phyloP scores from a whole-genome alignment of 2,888 invertebrate species.

The Sinotaia quadrata region DNA sequence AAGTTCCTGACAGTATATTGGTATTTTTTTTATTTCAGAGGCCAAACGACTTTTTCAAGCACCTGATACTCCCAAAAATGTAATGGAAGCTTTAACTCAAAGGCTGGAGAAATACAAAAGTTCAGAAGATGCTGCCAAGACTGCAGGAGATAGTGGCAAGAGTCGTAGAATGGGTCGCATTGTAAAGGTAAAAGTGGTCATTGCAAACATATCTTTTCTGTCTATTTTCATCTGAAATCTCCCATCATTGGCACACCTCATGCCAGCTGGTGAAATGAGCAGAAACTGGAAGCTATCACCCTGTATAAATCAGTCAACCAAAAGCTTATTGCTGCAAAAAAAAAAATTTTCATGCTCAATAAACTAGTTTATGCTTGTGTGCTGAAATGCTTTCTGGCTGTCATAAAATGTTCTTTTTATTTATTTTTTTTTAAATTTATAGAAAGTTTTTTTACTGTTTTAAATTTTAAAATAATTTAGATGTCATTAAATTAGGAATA shows the following conservation, averaged over 20 bases:
- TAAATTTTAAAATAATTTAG: too few relatives aligned
- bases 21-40: slow-evolving; percentile 44
- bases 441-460: too few relatives aligned
- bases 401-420: background rate
- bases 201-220: too few relatives aligned
- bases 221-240: too few relatives aligned
- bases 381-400: background rate
- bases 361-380: too few relatives aligned
- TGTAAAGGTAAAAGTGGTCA: slow-evolving; percentile 84
- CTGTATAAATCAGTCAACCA: too few relatives aligned
- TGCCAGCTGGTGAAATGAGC: too few relatives aligned
- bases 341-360: too few relatives aligned
- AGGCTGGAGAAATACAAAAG: slow-evolving; percentile 84
- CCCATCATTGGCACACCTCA: too few relatives aligned
- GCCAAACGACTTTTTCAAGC: slow-evolving; percentile 67
- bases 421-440: background rate
- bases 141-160: slow-evolving; percentile 87
- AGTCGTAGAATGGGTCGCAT: slow-evolving; percentile 91
- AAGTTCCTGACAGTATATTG: background rate
- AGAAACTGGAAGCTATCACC: too few relatives aligned
- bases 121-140: slow-evolving; percentile 81
- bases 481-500: too few relatives aligned
- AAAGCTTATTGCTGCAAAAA: too few relatives aligned
- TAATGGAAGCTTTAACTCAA: slow-evolving; percentile 86
- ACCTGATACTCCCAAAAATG: slow-evolving; percentile 73